A percentile compares a stretch with the other conserved stretches of the same genome.
Conservation (phyloP, 2,113 vertebrate genomes). For the human (Homo sapiens) region GRCh38 chr11:132752001-132752500, state of each 20-base stretch:
- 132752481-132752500: conserved; percentile 86
- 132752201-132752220: conserved; percentile 76
- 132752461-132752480: conserved; percentile 89
- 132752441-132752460: conserved; percentile 90
- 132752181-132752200: conserved; percentile 47
- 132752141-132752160: neutral
- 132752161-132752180: neutral
- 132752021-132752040: neutral
- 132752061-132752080: neutral
- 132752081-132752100: neutral
- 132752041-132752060: conserved; percentile 25
- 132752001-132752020: neutral
- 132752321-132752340: conserved; percentile 83
- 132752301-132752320: conserved; percentile 81
- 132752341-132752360: conserved; percentile 85
- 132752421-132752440: conserved; percentile 88
- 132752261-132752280: neutral
- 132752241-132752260: conserved; percentile 38
- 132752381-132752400: conserved; percentile 88
- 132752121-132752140: neutral
- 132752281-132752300: conserved; percentile 6
- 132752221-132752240: conserved; percentile 31
- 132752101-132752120: neutral
- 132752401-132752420: conserved; percentile 91
- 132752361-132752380: conserved; percentile 85